Conservation (phyloP, 2,888 invertebrate genomes). For the Epistrophella euchroma region DNA sequence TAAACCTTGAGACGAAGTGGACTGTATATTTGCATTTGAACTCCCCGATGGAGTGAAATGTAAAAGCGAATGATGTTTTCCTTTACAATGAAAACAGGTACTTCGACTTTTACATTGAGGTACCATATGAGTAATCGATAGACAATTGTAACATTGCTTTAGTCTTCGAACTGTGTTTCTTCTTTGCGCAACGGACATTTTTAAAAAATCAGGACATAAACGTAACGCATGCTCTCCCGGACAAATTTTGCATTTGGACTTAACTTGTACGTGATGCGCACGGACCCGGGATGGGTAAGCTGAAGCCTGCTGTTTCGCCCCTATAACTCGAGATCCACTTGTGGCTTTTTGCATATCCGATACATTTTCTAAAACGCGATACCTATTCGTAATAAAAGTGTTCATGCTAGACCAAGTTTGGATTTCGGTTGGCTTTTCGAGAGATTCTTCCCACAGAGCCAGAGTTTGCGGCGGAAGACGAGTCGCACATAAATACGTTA, state of each 20-base stretch:
- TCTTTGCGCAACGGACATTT: constrained; percentile 5
- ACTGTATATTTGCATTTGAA: neutral
- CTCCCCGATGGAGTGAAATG: neutral
- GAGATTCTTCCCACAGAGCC: neutral
- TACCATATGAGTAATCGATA: neutral
- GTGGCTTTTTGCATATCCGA: neutral
- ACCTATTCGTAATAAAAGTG: constrained; percentile 7
- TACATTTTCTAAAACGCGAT: constrained; percentile 1
- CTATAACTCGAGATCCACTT: neutral
- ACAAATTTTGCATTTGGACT: neutral
- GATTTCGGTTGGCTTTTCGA: constrained; percentile 3
- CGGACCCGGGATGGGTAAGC: neutral
- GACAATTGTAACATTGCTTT: neutral
- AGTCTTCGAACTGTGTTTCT: neutral
- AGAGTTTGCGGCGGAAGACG: neutral
- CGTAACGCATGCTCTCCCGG: neutral
- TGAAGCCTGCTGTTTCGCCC: neutral
- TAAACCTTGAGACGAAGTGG: neutral
- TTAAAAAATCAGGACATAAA: neutral
- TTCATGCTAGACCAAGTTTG: constrained; percentile 6
- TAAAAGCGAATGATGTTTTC: constrained; percentile 5
- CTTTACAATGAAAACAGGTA: constrained; percentile 8
- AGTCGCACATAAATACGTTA: neutral
- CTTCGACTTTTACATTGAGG: neutral
- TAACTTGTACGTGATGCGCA: neutral